A percentile compares a stretch with the other conserved stretches of the same genome.
Conservation (phyloP, 2,888 invertebrate genomes). For the Lepetodrilus schrolli region DNA sequence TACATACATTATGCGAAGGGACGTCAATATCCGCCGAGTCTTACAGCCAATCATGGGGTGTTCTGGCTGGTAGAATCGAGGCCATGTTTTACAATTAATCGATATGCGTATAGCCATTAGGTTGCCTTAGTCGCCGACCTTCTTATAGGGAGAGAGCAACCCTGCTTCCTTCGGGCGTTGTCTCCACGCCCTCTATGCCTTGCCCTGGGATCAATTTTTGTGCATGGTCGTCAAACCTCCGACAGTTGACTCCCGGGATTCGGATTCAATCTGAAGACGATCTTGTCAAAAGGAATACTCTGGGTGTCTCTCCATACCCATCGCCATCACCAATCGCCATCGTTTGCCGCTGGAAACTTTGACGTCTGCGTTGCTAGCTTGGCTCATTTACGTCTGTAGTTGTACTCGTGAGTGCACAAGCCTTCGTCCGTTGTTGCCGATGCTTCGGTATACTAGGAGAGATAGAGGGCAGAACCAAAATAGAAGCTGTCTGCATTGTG, state of each 20-base stretch:
- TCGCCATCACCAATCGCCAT: slow-evolving; percentile 1
- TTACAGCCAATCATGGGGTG: background rate
- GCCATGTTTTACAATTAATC: slow-evolving; percentile 25
- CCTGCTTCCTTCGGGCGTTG: background rate
- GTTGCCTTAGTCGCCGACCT: slow-evolving; percentile 3
- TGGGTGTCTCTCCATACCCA: too few species aligned
- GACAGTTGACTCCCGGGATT: too few species aligned
- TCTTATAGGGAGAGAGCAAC: background rate
- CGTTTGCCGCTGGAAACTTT: slow-evolving; percentile 16
- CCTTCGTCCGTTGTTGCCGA: background rate
- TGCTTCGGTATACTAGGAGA: background rate
- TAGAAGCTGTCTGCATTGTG: background rate
- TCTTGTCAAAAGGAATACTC: too few species aligned
- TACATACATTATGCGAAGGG: slow-evolving; percentile 4
- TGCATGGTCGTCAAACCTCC: background rate
- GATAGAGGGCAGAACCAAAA: too few species aligned
- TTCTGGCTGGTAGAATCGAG: background rate
- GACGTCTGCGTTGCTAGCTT: slow-evolving; percentile 26
- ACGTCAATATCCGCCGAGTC: background rate
- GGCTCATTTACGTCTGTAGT: slow-evolving; percentile 1
- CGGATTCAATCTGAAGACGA: too few species aligned
- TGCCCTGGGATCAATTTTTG: background rate
- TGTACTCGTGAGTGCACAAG: slow-evolving; percentile 6
- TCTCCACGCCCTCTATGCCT: background rate
- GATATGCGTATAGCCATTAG: slow-evolving; percentile 7